phyloP scores from a whole-genome alignment of 2,888 invertebrate genomes.

The Phaonia tiefii region DNA sequence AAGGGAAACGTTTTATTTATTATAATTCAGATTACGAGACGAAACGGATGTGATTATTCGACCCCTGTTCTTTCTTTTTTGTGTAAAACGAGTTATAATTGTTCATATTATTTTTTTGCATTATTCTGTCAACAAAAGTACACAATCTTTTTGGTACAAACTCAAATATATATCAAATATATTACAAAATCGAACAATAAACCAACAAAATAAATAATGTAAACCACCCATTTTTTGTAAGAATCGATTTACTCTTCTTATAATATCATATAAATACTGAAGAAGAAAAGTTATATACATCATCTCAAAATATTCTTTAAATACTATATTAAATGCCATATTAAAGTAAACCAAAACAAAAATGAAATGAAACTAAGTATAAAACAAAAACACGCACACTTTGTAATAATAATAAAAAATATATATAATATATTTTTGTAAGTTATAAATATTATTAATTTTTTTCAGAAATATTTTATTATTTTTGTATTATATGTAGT shows the following conservation, averaged over 20 bases:
- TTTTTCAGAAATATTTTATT: conserved; percentile 18
- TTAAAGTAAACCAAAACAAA: conserved; percentile 41
- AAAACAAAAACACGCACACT: conserved; percentile 66
- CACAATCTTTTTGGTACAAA: conserved; percentile 65
- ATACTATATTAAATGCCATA: conserved; percentile 53
- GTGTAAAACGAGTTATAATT: neutral
- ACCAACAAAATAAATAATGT: conserved; percentile 33
- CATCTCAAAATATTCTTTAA: conserved; percentile 47
- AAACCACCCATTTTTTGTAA: conserved; percentile 58
- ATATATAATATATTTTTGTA: conserved; percentile 63
- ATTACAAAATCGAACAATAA: conserved; percentile 37
- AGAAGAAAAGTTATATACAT: conserved; percentile 24
- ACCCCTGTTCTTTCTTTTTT: conserved; percentile 14
- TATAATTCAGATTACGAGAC: no score
- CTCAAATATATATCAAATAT: conserved; percentile 13
- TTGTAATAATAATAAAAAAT: conserved; percentile 55
- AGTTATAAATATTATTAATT: conserved; percentile 52
- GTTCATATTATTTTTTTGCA: no score
- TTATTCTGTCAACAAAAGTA: conserved; percentile 42
- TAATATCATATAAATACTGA: conserved; percentile 19
- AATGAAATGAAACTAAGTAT: conserved; percentile 59
- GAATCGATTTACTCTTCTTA: conserved; percentile 34
- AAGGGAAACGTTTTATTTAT: no score
- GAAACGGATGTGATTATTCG: no score
- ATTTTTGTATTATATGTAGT: conserved; percentile 35